Base-by-base conservation (phyloP, 2,888 invertebrate genomes). In the Phragmatobia fuliginosa region DNA sequence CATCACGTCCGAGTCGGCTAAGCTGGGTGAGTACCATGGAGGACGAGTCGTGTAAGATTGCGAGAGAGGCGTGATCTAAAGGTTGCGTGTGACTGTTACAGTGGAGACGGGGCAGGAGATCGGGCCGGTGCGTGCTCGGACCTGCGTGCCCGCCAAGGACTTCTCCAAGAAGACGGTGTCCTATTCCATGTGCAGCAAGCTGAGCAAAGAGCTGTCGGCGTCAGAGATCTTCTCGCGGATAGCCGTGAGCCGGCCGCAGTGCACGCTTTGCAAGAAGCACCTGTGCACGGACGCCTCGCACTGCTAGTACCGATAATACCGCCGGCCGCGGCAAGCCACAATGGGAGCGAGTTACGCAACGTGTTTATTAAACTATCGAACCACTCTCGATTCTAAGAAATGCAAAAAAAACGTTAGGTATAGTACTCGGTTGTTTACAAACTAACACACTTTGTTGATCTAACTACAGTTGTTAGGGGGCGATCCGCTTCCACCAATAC, bases 221-320 rank as follows among this genome's bases (percentile, higher is more conserved):
- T 94, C 94, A 0, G 94, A 94, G 83, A 94, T 94, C 68, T 94
- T 95, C 87, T 93, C 94, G 2, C 90, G 92, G 52, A 91, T 95
- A 75, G 88, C 91, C 2, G 94, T 94, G 14, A 88, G 84, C 68
- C 85, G 94, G 67, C 94, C 94, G 58, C 92, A 92, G 68, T 95
- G 94, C 81, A 89, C 91, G 63, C 88, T 95, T 1, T 95, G 94
- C 87, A 92, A 91, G 85, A 91, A 91, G 76, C 92, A 94, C 74
- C 83, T 94, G 33, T 95, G 94, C 83, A 91, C 91, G 5, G 94
- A 93, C 82, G 88, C 92, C 0, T 77, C 88, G 59, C 90, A 91
- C 76, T 93, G 93, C 81, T 94, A 91, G 82, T 65, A 11, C 21
- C 28, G 28, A 21, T 5, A n/a, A n/a, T n/a, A n/a, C 36, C n/a